phyloP scores from a whole-genome alignment of 2,113 vertebrate species.

The Patagioenas fasciata region DNA sequence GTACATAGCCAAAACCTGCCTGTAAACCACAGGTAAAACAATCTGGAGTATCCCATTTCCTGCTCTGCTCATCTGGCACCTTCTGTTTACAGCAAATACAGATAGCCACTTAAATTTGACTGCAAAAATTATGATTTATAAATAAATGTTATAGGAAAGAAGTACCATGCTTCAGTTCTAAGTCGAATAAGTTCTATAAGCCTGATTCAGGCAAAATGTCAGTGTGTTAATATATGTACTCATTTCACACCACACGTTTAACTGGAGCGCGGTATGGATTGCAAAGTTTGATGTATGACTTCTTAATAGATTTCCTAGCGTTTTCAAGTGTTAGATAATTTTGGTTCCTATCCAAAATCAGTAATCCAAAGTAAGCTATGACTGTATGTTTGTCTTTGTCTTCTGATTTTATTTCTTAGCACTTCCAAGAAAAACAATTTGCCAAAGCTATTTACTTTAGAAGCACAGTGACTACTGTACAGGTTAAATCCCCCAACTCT shows the following conservation, averaged over 20 bases:
- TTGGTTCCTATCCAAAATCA: slow-evolving; percentile 2
- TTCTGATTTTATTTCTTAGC: neutral
- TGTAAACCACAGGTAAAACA: neutral
- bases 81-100: neutral
- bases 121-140: neutral
- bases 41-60: neutral
- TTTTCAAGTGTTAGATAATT: slow-evolving; percentile 5
- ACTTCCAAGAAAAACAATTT: neutral
- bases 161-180: neutral
- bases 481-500: neutral
- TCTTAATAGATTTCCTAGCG: neutral
- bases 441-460: neutral
- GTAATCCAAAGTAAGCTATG: neutral
- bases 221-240: neutral
- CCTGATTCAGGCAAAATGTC: neutral
- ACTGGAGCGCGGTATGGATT: neutral
- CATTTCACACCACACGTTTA: neutral
- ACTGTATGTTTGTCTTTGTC: neutral
- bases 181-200: neutral
- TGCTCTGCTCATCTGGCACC: neutral
- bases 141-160: neutral
- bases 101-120: neutral
- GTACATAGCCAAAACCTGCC: neutral
- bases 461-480: neutral
- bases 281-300: neutral